phyloP scores from a whole-genome alignment of 2,113 vertebrate species.

The Benitochromis conjunctus region DNA sequence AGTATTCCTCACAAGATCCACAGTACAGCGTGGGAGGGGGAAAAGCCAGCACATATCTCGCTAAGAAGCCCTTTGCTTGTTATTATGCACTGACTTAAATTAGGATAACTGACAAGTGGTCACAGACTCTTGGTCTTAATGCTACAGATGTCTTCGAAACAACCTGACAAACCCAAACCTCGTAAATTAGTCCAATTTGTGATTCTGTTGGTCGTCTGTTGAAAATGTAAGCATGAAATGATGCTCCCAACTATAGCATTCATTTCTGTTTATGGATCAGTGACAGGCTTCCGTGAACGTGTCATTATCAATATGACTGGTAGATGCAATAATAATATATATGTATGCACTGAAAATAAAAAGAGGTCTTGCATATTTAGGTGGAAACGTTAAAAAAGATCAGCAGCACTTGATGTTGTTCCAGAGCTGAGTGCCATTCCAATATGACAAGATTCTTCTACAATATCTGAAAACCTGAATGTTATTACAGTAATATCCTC shows the following conservation, averaged over 20 bases:
- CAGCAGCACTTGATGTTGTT: slow-evolving; percentile 40
- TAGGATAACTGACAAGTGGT: slow-evolving; percentile 19
- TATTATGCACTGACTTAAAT: slow-evolving; percentile 81
- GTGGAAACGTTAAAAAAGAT: slow-evolving; percentile 31
- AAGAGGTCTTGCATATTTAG: slow-evolving; percentile 62
- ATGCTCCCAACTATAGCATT: slow-evolving; percentile 41
- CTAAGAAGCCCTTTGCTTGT: slow-evolving; percentile 64
- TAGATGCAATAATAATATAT: slow-evolving; percentile 78
- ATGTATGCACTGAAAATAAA: slow-evolving; percentile 76
- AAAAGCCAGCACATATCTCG: neutral
- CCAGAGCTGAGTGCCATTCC: slow-evolving; percentile 61
- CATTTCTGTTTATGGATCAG: slow-evolving; percentile 55
- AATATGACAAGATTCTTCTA: slow-evolving; percentile 57
- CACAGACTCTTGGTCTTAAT: slow-evolving; percentile 24
- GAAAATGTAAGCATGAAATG: slow-evolving; percentile 20
- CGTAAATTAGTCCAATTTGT: slow-evolving; percentile 45
- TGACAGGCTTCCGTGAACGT: slow-evolving; percentile 66
- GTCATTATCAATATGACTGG: slow-evolving; percentile 69
- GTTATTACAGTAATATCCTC: slow-evolving; percentile 65
- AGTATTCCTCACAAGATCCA: neutral
- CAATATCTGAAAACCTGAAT: slow-evolving; percentile 68
- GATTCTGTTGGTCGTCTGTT: slow-evolving; percentile 37
- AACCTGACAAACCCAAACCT: slow-evolving; percentile 54
- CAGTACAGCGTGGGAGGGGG: neutral
- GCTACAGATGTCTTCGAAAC: slow-evolving; percentile 50